Conservation (phyloP, 2,888 invertebrate species). For the Gandaritis pyraliata region DNA sequence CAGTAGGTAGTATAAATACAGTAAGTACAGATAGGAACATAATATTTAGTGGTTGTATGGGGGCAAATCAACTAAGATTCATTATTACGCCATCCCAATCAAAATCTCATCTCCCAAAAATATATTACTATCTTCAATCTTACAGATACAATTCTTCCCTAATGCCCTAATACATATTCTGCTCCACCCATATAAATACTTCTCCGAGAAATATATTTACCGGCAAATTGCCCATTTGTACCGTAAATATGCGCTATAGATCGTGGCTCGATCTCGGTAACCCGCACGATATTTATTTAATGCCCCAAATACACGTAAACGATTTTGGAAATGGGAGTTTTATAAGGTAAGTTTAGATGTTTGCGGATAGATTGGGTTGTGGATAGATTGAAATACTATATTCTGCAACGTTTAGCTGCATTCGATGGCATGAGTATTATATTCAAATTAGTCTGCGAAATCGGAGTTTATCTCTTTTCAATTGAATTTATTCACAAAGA, state of each 20-base stretch:
- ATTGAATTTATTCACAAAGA: no score
- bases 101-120: constrained; percentile 1
- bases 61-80: no score
- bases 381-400: no score
- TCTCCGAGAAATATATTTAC: constrained; percentile 55
- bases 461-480: no score
- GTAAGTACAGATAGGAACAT: no score
- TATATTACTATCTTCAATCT: constrained; percentile 12
- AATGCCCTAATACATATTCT: constrained; percentile 42
- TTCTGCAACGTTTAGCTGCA: no score
- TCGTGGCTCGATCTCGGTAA: constrained; percentile 41
- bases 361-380: constrained; percentile 2
- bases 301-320: constrained; percentile 43
- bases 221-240: constrained; percentile 62
- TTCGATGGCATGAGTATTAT: no score
- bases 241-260: constrained; percentile 51
- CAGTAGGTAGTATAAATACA: no score
- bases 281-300: constrained; percentile 55
- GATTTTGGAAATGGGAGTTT: constrained; percentile 32
- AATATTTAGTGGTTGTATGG: no score
- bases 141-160: constrained; percentile 25
- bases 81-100: not conserved
- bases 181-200: constrained; percentile 45
- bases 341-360: constrained; percentile 30
- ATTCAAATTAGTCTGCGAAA: no score